Evolutionary conservation across 2,888 invertebrate species (phyloP).

Genomic region (Ophonus ardosiacus): DNA sequence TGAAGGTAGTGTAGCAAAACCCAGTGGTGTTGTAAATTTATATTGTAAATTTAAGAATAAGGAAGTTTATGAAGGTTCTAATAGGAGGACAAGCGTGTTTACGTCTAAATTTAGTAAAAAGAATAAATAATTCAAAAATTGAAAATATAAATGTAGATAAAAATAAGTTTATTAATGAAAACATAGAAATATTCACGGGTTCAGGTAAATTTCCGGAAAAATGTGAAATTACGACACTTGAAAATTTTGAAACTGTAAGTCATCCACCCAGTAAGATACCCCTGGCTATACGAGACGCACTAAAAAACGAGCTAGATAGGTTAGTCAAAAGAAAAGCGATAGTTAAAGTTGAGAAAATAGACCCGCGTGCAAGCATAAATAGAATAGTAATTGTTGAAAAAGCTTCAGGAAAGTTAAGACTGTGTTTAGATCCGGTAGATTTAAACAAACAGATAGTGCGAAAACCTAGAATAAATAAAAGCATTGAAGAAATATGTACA

Average conservation of each 20-base stretch:
- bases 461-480: conserved; percentile 35
- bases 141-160: neutral
- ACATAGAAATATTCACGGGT: conserved; percentile 22
- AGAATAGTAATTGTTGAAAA: conserved; percentile 54
- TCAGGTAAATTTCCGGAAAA: conserved; percentile 22
- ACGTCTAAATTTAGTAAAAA: conserved; percentile 20
- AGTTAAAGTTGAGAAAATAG: conserved; percentile 25
- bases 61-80: neutral
- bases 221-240: neutral
- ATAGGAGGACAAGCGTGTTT: conserved; percentile 16
- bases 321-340: conserved; percentile 24
- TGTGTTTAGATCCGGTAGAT: conserved; percentile 65
- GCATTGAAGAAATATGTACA: conserved; percentile 60
- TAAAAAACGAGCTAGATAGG: conserved; percentile 8
- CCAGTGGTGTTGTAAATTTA: conserved; percentile 1
- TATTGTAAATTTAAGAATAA: conserved; percentile 5
- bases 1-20: conserved; percentile 6
- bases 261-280: conserved; percentile 28
- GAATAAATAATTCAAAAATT: neutral
- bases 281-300: neutral
- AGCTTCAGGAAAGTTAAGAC: conserved; percentile 55
- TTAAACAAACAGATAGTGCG: conserved; percentile 63
- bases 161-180: conserved; percentile 14
- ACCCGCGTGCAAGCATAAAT: conserved; percentile 20
- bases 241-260: neutral